Evolutionary conservation across 2,113 vertebrate species (phyloP), one percentile per base, ranked within the genome.

Genomic region (Indicator indicator): DNA sequence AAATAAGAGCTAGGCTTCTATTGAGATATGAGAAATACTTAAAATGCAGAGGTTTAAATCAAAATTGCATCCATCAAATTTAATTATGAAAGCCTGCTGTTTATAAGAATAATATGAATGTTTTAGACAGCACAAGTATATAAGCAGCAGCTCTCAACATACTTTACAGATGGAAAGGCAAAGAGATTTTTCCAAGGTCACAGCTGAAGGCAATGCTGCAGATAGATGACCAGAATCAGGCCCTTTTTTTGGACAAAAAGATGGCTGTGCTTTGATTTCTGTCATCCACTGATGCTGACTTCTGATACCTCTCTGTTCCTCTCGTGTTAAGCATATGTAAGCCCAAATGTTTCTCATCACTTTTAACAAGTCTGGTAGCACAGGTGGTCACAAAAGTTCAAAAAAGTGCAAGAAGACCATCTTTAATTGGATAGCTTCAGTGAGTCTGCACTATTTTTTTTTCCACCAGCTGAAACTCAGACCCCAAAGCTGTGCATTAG

Each of bases 1-100:
- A 94, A 97, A 74, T 44, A 94, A 93, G 50, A 92, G 24, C 71
- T 72, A 13, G 82, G 50, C 55, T 93, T 96, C 58, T 76, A 32
- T 54, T 95, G 83, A 92, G 87, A 38, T 56, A 72, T 58, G 5
- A 89, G 17, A 82, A 83, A 95, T 48, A 81, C 48, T 87, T 84
- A 50, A 88, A 91, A 70, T 30, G 36, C 1, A 9, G 58, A 46
- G 11, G 60, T 93, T 88, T 84, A 96, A 90, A 82, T 48, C 16
- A 75, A 82, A 89, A 65, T 75, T 54, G 18, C 38, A 76, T 64
- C 30, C 9, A 36, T 71, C 9, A 38, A 52, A 54, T 56, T 19
- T 70, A 56, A 23, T 88, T 70, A 28, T 20, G 13, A 64, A 79
- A 92, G 68, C 67, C 21, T 89, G 4, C 56, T 75, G 27, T 32